Base-by-base conservation (phyloP, 30 jellyfish, hydroid and myxozoan species). In the Mastigias papua region DNA sequence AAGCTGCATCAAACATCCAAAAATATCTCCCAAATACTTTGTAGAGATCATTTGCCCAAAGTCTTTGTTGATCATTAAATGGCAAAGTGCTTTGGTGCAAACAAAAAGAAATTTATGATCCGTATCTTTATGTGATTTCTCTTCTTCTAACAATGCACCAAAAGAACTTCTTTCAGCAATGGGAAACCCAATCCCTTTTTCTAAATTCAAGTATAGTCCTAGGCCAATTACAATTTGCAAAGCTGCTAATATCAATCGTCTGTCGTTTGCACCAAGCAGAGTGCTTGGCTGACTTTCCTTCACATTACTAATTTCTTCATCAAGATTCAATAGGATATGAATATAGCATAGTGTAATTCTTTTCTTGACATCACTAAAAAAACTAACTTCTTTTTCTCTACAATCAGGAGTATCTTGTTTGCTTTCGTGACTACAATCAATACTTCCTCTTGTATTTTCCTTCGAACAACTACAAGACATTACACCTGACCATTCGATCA, bases 1-100 rank as follows among this genome's bases (percentile, higher is more conserved):
- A 8, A 84, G 51, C 50, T 84, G 93, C 30, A 84, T 84, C 86
- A 84, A 84, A 69, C 86, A 50, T 15, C 81, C 93, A 71, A 84
- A 5, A 7, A 84, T 31, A n/a, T 84, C 93, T 50, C 81, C 86
- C 19, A 84, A 51, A 31, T 51, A 84, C 50, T 70, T 84, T 16
- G 62, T 70, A 9, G 34, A 6, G 20, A 84, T 63, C 19, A 84
- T 20, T 0, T 76, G 80, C 32, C 86, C 87, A 29, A 84, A 20
- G 19, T 68, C 86, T 60, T 35, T 70, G 46, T 71, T 42, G 26
- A 32, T 57, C 32, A 60, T 64, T 34, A 70, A 9, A 16, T 21
- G 16, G 75, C 93, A 84, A 32, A 84, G 51, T 2, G 67, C 33
- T 50, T 61, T 68, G 0, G 54, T 22, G 32, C 86, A 69, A 17